Percentiles rank a stretch among this genome's conserved stretches.
phyloP scores from a whole-genome alignment of 2,797 vertebrate genomes.

The Octomys mimax region DNA sequence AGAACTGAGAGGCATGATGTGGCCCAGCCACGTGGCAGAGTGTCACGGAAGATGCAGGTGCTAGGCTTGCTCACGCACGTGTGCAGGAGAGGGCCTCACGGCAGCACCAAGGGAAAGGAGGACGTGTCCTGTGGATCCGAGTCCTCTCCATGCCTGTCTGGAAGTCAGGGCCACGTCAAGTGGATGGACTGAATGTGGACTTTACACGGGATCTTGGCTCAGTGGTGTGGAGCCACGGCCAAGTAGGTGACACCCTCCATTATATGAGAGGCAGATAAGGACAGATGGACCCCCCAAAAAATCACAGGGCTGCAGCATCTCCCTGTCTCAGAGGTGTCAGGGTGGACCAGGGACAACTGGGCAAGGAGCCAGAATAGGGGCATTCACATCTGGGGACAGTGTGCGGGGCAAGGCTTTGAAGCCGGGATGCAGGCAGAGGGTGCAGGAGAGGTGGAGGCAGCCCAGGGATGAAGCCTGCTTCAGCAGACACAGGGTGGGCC shows the following conservation, averaged over 20 bases:
- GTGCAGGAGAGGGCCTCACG: background rate
- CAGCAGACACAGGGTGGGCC: background rate
- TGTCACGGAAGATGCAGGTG: background rate
- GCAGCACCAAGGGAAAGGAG: background rate
- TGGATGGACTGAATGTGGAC: fast-evolving
- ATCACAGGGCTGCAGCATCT: background rate
- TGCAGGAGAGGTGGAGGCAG: fast-evolving
- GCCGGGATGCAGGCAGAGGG: background rate
- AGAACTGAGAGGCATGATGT: background rate
- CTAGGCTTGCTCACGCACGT: background rate
- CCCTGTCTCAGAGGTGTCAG: background rate
- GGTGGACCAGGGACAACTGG: background rate
- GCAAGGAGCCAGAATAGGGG: background rate
- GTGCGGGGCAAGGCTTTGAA: fast-evolving
- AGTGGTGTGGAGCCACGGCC: fast-evolving
- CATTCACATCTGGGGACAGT: background rate
- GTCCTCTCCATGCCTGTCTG: fast-evolving
- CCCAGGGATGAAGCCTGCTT: too few relatives aligned
- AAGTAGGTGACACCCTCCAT: background rate
- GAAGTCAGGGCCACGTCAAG: fast-evolving
- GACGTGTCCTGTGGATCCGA: fast-evolving
- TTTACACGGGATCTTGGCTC: fast-evolving
- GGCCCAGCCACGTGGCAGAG: background rate
- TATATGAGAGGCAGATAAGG: background rate
- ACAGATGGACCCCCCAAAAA: background rate